Evolutionary conservation across 2,888 invertebrate species (phyloP).

Genomic region (Drosophila antonietae): DNA sequence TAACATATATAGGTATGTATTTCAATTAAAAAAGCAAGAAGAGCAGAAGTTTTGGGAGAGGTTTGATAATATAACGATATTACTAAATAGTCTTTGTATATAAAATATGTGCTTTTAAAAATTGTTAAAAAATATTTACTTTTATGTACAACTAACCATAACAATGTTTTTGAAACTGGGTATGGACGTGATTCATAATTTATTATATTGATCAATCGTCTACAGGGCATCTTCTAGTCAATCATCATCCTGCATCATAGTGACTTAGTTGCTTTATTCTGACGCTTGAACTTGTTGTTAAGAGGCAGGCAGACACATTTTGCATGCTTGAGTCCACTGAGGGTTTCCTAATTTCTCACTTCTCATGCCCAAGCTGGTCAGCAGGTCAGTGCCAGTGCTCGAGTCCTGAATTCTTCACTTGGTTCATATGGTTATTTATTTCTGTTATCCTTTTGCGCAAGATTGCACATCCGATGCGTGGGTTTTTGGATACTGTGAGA

Average conservation of each 20-base stretch:
- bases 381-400: slow-evolving; percentile 53
- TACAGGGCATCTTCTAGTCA: not conserved
- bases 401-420: slow-evolving; percentile 1
- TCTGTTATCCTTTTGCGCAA: slow-evolving; percentile 77
- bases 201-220: not conserved
- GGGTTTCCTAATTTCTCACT: slow-evolving; percentile 41
- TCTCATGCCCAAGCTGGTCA: slow-evolving; percentile 59
- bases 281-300: slow-evolving; percentile 62
- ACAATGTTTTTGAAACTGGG: too few species aligned
- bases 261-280: slow-evolving; percentile 2
- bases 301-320: slow-evolving; percentile 51
- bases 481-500: slow-evolving; percentile 30
- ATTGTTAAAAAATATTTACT: too few species aligned
- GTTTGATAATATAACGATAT: too few species aligned
- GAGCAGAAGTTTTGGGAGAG: too few species aligned
- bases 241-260: not conserved
- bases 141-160: too few species aligned
- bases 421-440: slow-evolving; percentile 57
- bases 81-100: not conserved
- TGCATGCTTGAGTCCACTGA: slow-evolving; percentile 66
- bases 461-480: slow-evolving; percentile 73
- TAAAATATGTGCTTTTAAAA: not conserved
- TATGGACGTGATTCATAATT: not conserved
- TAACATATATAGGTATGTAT: too few species aligned
- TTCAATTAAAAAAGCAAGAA: too few species aligned